phyloP scores from a whole-genome alignment of 2,888 invertebrate genomes.

The Sarcophaga subvicina region DNA sequence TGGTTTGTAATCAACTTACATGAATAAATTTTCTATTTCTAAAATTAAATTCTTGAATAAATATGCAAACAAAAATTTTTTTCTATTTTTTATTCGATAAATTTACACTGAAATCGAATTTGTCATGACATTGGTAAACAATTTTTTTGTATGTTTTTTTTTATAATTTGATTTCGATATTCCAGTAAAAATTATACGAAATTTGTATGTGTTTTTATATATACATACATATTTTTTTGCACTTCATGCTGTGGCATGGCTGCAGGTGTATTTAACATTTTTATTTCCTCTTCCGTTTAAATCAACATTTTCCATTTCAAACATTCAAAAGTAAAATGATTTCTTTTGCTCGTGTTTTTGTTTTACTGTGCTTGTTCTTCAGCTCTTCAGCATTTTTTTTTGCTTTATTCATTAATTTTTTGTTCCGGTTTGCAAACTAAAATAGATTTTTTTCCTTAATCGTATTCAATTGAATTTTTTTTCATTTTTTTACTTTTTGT shows the following conservation, averaged over 20 bases:
- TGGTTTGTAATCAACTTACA: no score
- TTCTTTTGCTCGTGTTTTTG: no score
- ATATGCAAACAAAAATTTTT: no score
- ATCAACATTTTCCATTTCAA: neutral
- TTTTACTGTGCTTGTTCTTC: neutral
- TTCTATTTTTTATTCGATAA: no score
- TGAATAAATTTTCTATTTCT: no score
- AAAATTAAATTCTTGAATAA: no score
- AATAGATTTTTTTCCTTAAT: neutral
- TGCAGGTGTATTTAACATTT: conserved; percentile 3
- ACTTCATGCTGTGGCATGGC: neutral
- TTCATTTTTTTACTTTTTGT: neutral
- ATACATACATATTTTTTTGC: no score
- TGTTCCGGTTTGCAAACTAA: neutral
- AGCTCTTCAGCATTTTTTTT: neutral
- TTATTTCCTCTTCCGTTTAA: neutral
- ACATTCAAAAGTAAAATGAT: no score
- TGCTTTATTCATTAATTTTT: neutral
- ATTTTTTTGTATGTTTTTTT: neutral
- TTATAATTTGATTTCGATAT: neutral
- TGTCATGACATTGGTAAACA: neutral
- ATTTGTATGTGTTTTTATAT: neutral
- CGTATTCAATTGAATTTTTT: neutral
- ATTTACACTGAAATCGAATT: neutral
- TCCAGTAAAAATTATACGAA: neutral